phyloP scores from a whole-genome alignment of 2,888 invertebrate species.

The Eupeodes latifasciatus region DNA sequence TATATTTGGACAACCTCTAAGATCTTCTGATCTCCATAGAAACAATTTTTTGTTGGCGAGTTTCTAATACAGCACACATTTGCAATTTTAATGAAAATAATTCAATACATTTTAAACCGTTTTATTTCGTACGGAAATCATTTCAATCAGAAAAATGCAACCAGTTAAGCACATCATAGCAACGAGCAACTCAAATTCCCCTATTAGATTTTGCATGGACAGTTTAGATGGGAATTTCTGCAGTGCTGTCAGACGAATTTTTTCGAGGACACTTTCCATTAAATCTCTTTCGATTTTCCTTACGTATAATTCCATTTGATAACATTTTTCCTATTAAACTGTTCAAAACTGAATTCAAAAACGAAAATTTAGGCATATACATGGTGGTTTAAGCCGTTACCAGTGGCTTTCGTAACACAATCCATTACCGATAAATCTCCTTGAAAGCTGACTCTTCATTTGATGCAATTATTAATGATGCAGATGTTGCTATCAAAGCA shows the following conservation, averaged over 20 bases:
- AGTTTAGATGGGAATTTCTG: background rate
- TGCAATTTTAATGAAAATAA: background rate
- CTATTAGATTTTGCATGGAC: background rate
- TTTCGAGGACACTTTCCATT: background rate
- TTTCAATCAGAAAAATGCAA: background rate
- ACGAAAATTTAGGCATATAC: slow-evolving; percentile 1
- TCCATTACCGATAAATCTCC: background rate
- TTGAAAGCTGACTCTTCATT: background rate
- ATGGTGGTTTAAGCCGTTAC: background rate
- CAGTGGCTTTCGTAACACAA: background rate
- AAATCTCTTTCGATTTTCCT: background rate
- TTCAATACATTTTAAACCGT: background rate
- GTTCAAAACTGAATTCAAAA: background rate
- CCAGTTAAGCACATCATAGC: background rate
- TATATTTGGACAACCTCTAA: too few species aligned
- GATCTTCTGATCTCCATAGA: too few species aligned
- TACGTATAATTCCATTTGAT: background rate
- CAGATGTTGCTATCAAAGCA: background rate
- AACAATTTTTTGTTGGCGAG: too few species aligned
- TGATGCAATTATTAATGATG: background rate
- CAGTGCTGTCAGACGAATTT: too few species aligned
- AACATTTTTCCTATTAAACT: background rate
- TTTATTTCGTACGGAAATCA: background rate
- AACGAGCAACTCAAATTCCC: background rate
- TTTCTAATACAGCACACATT: too few species aligned